phyloP scores from a whole-genome alignment of 2,113 vertebrate species.

The Chaenocephalus aceratus region DNA sequence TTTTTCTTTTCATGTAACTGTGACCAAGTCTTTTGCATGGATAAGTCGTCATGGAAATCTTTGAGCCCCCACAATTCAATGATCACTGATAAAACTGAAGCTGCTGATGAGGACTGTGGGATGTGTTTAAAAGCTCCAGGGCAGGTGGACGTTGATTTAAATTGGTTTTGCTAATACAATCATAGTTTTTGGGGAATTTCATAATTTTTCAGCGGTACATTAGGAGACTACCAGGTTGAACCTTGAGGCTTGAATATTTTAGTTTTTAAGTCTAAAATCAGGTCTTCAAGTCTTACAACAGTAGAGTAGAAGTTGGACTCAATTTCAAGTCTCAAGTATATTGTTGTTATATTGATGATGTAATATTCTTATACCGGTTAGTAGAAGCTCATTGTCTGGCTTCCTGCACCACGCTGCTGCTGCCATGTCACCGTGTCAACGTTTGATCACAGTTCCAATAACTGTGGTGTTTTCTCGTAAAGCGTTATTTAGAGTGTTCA shows the following conservation, averaged over 20 bases:
- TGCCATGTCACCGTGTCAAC: background rate
- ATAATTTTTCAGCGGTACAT: background rate
- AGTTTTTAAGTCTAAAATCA: background rate
- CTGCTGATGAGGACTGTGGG: background rate
- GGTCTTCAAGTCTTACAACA: background rate
- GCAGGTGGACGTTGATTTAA: background rate
- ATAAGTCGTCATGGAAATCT: background rate
- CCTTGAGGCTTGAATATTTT: background rate
- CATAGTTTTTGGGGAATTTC: background rate
- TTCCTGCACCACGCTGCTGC: no score
- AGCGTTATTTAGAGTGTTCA: background rate
- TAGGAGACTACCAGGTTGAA: background rate
- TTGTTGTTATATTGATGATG: no score
- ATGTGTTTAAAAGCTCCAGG: background rate
- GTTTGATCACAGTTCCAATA: background rate
- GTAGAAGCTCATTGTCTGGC: background rate
- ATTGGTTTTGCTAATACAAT: background rate
- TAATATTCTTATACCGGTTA: background rate
- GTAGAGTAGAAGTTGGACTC: background rate
- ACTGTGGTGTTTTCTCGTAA: background rate
- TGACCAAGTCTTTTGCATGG: background rate
- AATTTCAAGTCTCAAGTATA: background rate
- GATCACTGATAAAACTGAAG: background rate
- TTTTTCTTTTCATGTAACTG: background rate
- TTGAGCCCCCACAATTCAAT: background rate